Evolutionary conservation across 2,113 vertebrate species (phyloP).

Genomic region (Hyaena hyaena): DNA sequence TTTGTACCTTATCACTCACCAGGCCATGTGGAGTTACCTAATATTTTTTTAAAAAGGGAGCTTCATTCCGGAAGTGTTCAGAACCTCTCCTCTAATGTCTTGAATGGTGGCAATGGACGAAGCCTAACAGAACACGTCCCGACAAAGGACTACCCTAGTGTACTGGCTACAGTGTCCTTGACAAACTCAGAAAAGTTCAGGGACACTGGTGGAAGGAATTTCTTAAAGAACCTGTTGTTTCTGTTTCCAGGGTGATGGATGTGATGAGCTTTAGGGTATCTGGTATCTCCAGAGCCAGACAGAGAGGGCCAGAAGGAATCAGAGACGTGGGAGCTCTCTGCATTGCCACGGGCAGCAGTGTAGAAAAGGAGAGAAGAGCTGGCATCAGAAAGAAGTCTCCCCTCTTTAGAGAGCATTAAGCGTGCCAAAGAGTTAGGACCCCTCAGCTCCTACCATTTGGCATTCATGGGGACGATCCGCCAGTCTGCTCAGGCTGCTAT

Average conservation of each 20-base stretch:
- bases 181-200: not conserved
- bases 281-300: not conserved
- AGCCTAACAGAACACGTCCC: not conserved
- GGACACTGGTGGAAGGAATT: not conserved
- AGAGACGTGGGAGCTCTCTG: not conserved
- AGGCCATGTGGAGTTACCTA: not conserved
- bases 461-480: not conserved
- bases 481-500: not conserved
- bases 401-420: not conserved
- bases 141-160: not conserved
- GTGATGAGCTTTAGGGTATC: too few relatives aligned
- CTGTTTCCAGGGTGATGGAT: not conserved
- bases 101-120: not conserved
- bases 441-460: not conserved
- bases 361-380: not conserved
- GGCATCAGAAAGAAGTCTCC: not conserved
- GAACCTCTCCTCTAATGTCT: not conserved
- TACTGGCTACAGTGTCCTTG: not conserved
- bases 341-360: not conserved
- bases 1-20: not conserved
- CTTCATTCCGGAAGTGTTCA: not conserved
- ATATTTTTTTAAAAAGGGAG: not conserved
- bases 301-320: not conserved
- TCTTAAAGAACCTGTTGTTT: not conserved
- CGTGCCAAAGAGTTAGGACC: not conserved